A percentile compares a stretch with the other conserved stretches of the same genome.
Evolutionary conservation across 2,888 invertebrate species (phyloP).

Genomic region (Dioctria rufipes): DNA sequence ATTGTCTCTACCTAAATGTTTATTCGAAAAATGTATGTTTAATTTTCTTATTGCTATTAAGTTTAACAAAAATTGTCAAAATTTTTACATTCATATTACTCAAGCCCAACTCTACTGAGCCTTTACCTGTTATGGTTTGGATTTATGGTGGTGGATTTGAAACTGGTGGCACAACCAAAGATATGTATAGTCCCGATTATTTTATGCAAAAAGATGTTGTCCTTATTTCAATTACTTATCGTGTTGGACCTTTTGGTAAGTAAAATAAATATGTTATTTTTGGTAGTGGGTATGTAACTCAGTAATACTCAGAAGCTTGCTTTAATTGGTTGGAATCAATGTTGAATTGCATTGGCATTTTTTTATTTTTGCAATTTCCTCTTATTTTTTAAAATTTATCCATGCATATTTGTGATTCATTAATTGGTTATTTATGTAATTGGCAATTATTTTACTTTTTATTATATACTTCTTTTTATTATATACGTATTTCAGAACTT

Average conservation of each 20-base stretch:
- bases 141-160: slow-evolving; percentile 73
- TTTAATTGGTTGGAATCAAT: too few species aligned
- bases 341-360: too few species aligned
- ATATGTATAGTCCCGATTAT: slow-evolving; percentile 71
- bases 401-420: too few species aligned
- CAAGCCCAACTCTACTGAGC: slow-evolving; percentile 62
- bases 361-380: too few species aligned
- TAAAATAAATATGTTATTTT: background rate
- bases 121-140: slow-evolving; percentile 72
- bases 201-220: slow-evolving; percentile 72
- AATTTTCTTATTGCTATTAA: background rate
- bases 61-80: background rate
- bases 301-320: too few species aligned
- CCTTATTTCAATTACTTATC: slow-evolving; percentile 72
- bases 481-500: too few species aligned
- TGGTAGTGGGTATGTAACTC: too few species aligned
- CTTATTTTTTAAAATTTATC: too few species aligned
- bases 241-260: slow-evolving; percentile 71
- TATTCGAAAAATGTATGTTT: slow-evolving; percentile 67
- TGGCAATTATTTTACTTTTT: too few species aligned
- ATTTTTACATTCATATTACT: background rate
- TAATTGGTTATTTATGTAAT: too few species aligned
- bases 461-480: too few species aligned
- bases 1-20: slow-evolving; percentile 74
- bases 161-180: slow-evolving; percentile 70